phyloP scores from a whole-genome alignment of 2,113 vertebrate species.

The Ammospiza nelsoni region DNA sequence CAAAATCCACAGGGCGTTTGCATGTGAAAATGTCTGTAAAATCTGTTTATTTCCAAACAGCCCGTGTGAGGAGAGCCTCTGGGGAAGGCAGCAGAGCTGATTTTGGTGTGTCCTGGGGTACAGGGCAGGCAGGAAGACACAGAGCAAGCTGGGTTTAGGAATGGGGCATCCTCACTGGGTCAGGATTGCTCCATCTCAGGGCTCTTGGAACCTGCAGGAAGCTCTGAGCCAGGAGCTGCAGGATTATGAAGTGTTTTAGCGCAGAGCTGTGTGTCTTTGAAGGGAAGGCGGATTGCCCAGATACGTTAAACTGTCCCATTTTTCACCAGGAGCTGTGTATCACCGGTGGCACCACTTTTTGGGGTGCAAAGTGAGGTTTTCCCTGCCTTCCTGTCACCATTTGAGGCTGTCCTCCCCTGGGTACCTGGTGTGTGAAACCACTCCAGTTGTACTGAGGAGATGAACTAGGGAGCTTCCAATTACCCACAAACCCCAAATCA shows the following conservation, averaged over 20 bases:
- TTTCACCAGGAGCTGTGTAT: not conserved
- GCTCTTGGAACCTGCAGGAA: not conserved
- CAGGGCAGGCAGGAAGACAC: not conserved
- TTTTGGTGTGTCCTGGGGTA: accelerated
- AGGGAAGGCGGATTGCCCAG: not conserved
- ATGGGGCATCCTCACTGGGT: accelerated
- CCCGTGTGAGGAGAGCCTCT: not conserved
- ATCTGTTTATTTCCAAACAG: not conserved
- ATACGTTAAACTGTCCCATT: accelerated
- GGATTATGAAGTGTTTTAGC: accelerated
- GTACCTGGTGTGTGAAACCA: not conserved
- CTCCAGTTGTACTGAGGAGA: not conserved
- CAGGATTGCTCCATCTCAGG: not conserved
- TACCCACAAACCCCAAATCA: not conserved
- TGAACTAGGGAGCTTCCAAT: not conserved
- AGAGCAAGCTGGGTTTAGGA: not conserved
- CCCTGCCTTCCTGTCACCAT: not conserved
- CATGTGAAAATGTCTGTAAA: not conserved
- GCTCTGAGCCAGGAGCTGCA: not conserved
- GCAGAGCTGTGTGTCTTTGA: not conserved
- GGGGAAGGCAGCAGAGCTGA: not conserved
- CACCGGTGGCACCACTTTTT: not conserved
- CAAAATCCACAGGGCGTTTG: not conserved
- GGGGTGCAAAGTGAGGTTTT: not conserved
- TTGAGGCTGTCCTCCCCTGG: not conserved